These are phyloP conservation scores for Lucilia cuprina DNA, from an alignment of 1,140 invertebrate genomes.

Conservation along the genomic window DNA sequence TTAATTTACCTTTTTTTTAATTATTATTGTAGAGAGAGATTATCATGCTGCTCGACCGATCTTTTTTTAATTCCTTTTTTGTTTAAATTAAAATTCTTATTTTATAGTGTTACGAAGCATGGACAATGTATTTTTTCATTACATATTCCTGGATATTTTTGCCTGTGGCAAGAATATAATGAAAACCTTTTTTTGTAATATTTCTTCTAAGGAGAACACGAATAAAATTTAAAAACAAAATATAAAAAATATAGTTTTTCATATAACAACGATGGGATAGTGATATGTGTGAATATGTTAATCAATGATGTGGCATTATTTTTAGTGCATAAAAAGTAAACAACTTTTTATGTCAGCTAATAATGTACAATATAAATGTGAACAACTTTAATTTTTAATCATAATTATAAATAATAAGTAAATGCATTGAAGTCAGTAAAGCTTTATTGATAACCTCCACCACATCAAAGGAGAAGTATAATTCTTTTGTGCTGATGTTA, in stretches of 20 bases:
- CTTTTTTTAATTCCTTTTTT: slow-evolving; percentile 13
- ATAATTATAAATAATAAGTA: too few species aligned
- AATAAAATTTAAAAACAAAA: slow-evolving; percentile 27
- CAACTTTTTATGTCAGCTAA: too few species aligned
- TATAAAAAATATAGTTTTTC: not conserved
- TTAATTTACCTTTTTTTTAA: not conserved
- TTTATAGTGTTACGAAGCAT: not conserved
- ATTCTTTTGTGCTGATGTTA: too few species aligned
- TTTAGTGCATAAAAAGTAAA: too few species aligned
- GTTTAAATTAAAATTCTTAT: slow-evolving; percentile 3
- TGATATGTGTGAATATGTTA: too few species aligned
- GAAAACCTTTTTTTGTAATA: not conserved
- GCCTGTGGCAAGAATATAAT: slow-evolving; percentile 17
- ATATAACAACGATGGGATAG: too few species aligned
- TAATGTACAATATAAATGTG: too few species aligned
- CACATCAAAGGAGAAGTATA: too few species aligned
- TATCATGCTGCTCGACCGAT: slow-evolving; percentile 1
- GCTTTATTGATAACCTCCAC: too few species aligned
- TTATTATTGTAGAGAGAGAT: slow-evolving; percentile 25
- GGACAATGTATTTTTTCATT: slow-evolving; percentile 11
- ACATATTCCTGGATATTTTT: slow-evolving; percentile 21
- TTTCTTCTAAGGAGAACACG: slow-evolving; percentile 37
- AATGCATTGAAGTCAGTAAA: too few species aligned
- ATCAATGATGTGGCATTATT: too few species aligned
- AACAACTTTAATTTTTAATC: too few species aligned